Evolutionary conservation across 2,888 invertebrate species (phyloP).

Genomic region (Oligia fasciuncula): DNA sequence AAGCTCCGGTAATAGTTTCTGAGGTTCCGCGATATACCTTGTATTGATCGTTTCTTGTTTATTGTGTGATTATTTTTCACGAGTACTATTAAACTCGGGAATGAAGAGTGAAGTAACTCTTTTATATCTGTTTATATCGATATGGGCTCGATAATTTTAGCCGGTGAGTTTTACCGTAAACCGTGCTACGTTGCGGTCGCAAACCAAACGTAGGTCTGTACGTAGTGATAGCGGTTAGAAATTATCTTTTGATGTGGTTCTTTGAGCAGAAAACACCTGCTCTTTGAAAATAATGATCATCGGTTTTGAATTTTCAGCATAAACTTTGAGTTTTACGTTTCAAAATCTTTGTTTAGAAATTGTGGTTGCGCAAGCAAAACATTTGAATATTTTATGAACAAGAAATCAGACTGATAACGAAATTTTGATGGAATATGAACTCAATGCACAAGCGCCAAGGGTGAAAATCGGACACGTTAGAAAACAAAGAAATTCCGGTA

Average conservation of each 20-base stretch:
- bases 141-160: conserved; percentile 52
- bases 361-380: conserved; percentile 37
- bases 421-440: conserved; percentile 43
- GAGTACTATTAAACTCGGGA: conserved; percentile 42
- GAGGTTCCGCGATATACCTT: not conserved
- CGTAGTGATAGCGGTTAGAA: conserved; percentile 59
- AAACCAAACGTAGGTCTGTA: conserved; percentile 50
- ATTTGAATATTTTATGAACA: conserved; percentile 44
- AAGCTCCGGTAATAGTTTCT: conserved; percentile 35
- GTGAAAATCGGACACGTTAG: conserved; percentile 52
- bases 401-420: conserved; percentile 25
- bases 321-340: conserved; percentile 27
- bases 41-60: conserved; percentile 38
- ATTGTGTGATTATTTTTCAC: conserved; percentile 47
- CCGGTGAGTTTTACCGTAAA: conserved; percentile 47
- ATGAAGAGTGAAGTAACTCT: conserved; percentile 43
- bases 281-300: conserved; percentile 45
- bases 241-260: conserved; percentile 66
- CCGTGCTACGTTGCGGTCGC: conserved; percentile 46
- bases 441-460: conserved; percentile 43
- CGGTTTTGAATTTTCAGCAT: conserved; percentile 19
- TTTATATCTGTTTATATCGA: conserved; percentile 56
- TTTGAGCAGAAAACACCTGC: conserved; percentile 46
- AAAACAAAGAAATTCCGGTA: conserved; percentile 57
- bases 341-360: conserved; percentile 29